phyloP scores from a whole-genome alignment of 2,888 invertebrate species.

The Polydrusus pterygomalis region DNA sequence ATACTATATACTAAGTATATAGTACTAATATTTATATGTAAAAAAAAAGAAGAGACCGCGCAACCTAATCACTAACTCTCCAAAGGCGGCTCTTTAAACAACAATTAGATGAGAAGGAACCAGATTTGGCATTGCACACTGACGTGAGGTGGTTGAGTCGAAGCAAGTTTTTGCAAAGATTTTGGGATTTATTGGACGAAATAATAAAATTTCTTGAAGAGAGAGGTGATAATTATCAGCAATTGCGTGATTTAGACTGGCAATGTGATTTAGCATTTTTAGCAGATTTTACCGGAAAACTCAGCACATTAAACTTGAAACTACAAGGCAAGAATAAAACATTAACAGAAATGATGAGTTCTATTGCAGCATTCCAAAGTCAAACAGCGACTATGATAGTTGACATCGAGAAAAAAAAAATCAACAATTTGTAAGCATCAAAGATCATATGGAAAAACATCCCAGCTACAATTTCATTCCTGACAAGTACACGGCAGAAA shows the following conservation, averaged over 20 bases:
- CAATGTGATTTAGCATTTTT: no score
- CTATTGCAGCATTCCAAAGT: constrained; percentile 46
- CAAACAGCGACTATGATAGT: constrained; percentile 43
- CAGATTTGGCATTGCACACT: constrained; percentile 45
- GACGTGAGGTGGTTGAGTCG: constrained; percentile 52
- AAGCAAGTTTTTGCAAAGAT: constrained; percentile 53
- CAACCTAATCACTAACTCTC: no score
- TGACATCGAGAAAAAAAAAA: constrained; percentile 40
- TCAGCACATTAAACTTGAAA: no score
- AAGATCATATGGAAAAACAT: constrained; percentile 47
- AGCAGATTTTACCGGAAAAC: no score
- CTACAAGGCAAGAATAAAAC: no score
- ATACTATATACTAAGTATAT: no score
- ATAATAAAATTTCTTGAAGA: no score
- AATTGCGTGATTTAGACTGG: no score
- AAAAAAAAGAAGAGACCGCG: no score
- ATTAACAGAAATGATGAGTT: constrained; percentile 45
- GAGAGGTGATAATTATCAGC: no score
- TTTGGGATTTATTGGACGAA: constrained; percentile 49
- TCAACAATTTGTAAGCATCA: constrained; percentile 48
- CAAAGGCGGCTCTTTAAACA: constrained; percentile 46
- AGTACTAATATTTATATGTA: no score
- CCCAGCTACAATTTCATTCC: constrained; percentile 36
- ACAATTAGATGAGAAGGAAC: constrained; percentile 45
- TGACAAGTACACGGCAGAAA: constrained; percentile 27